A percentile compares a stretch with the other conserved stretches of the same genome.
These are phyloP conservation scores for Oncorhynchus tshawytscha DNA, from an alignment of 2,113 vertebrate species.

Conservation along the genomic window DNA sequence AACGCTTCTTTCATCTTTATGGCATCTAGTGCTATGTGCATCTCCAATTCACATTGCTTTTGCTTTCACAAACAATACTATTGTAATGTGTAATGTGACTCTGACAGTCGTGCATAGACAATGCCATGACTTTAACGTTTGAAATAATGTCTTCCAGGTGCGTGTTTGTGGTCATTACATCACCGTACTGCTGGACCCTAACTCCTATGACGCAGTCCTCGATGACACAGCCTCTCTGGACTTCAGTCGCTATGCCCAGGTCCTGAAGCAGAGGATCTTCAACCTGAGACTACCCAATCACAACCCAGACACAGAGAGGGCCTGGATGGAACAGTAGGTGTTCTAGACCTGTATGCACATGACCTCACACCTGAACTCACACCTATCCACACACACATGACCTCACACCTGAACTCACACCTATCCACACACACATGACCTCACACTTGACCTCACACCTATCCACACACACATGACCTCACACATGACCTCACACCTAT, in stretches of 20 bases:
- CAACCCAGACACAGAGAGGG: constrained; percentile 64
- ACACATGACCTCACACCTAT: too few relatives aligned
- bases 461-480: too few relatives aligned
- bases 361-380: too few relatives aligned
- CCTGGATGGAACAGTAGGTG: constrained; percentile 77
- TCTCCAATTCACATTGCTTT: too few relatives aligned
- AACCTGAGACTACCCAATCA: constrained; percentile 68
- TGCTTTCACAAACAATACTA: too few relatives aligned
- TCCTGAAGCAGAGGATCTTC: constrained; percentile 79
- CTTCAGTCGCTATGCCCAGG: constrained; percentile 59
- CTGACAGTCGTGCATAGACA: neutral
- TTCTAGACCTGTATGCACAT: neutral
- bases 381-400: too few relatives aligned
- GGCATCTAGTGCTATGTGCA: too few relatives aligned
- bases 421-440: too few relatives aligned
- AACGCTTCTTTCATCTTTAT: too few relatives aligned
- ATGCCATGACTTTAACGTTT: neutral
- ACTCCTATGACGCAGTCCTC: constrained; percentile 77
- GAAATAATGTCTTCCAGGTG: constrained; percentile 63
- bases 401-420: too few relatives aligned
- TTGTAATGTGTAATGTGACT: too few relatives aligned
- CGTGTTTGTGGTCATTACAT: constrained; percentile 78
- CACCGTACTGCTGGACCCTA: constrained; percentile 83
- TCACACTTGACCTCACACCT: too few relatives aligned
- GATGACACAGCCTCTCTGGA: constrained; percentile 71